These are phyloP conservation scores for Synanthedon vespiformis DNA, from an alignment of 2,888 invertebrate genomes.

Conservation along the genomic window DNA sequence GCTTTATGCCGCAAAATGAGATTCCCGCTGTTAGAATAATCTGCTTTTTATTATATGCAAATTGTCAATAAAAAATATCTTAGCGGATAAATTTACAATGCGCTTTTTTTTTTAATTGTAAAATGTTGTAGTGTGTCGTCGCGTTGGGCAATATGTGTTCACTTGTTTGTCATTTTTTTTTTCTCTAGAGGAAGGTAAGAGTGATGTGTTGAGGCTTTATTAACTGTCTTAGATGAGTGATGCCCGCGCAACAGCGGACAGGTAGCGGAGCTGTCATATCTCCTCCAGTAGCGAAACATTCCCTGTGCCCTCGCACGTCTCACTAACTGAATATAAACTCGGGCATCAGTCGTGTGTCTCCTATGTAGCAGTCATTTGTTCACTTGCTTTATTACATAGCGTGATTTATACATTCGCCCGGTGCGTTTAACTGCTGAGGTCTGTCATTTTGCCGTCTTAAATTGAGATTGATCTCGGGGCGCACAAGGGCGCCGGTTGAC, in stretches of 20 bases:
- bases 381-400: conserved; percentile 59
- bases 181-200: conserved; percentile 19
- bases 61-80: conserved; percentile 21
- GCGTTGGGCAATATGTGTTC: conserved; percentile 10
- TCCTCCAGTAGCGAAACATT: background rate
- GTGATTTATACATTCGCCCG: conserved; percentile 64
- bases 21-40: conserved; percentile 49
- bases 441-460: conserved; percentile 66
- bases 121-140: conserved; percentile 2
- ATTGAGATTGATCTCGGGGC: conserved; percentile 62
- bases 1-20: conserved; percentile 50
- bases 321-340: background rate
- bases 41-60: conserved; percentile 39
- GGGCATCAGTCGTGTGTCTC: conserved; percentile 11
- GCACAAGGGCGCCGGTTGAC: conserved; percentile 38
- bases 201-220: conserved; percentile 41
- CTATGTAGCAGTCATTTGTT: conserved; percentile 42
- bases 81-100: background rate
- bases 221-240: conserved; percentile 60
- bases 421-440: conserved; percentile 66
- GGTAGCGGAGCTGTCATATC: conserved; percentile 7
- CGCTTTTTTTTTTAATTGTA: no score
- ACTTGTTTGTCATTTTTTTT: conserved; percentile 14
- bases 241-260: conserved; percentile 41
- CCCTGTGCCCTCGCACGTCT: background rate